These are phyloP conservation scores for Glandiceps talaboti DNA, from an alignment of 53 echinoderm and acorn worm species.

Conservation along the genomic window DNA sequence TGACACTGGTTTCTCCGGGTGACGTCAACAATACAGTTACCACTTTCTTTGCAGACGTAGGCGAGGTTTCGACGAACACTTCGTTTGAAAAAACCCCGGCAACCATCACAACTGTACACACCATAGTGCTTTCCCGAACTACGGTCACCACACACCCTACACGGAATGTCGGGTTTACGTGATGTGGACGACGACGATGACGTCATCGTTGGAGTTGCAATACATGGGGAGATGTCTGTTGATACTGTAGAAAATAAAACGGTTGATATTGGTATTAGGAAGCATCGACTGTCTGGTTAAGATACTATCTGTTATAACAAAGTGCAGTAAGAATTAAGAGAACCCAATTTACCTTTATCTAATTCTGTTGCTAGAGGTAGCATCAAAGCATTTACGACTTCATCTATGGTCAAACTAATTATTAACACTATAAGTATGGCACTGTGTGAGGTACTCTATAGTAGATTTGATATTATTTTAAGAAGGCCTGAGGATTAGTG, in stretches of 20 bases:
- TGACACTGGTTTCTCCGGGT: constrained; percentile 90
- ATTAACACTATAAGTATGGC: too few species aligned
- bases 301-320: too few species aligned
- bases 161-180: constrained; percentile 41
- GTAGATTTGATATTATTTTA: too few species aligned
- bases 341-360: too few species aligned
- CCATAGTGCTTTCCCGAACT: constrained; percentile 94
- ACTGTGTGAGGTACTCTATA: too few species aligned
- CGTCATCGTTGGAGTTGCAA: background rate
- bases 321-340: too few species aligned
- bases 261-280: too few species aligned
- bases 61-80: constrained; percentile 88
- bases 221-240: background rate
- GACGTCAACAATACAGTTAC: constrained; percentile 71
- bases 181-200: background rate
- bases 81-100: constrained; percentile 94
- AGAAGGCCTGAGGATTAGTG: too few species aligned
- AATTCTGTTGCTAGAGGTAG: too few species aligned
- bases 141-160: constrained; percentile 85
- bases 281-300: too few species aligned
- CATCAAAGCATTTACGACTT: too few species aligned
- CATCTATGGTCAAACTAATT: too few species aligned
- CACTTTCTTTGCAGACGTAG: constrained; percentile 76
- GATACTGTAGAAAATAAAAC: background rate
- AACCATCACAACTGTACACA: constrained; percentile 95